Evolutionary conservation across 2,797 vertebrate genomes (phyloP).

Genomic region (Clamator glandarius): DNA sequence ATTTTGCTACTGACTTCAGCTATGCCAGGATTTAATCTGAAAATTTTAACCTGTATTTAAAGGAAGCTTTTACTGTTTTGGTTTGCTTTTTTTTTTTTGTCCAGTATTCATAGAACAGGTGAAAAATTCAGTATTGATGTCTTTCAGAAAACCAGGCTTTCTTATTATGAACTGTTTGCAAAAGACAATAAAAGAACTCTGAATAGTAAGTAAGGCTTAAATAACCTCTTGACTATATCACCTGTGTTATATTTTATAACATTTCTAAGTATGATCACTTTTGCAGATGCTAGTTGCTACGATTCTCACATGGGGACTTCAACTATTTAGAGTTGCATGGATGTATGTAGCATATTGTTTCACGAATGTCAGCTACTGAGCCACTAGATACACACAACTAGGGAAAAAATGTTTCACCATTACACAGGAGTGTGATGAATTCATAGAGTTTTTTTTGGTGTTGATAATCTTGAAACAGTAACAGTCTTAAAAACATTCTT

Average conservation of each 20-base stretch:
- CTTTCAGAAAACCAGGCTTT: neutral
- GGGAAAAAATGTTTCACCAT: neutral
- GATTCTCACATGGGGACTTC: neutral
- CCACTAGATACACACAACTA: neutral
- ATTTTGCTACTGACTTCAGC: slow-evolving; percentile 1
- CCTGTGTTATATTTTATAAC: slow-evolving; percentile 35
- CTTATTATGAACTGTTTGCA: neutral
- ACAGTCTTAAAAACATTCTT: neutral
- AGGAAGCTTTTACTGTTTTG: neutral
- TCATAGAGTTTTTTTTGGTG: neutral
- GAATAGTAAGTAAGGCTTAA: neutral
- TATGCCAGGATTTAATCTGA: neutral
- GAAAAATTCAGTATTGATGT: neutral
- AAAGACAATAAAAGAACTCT: neutral
- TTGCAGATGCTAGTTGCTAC: neutral
- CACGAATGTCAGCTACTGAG: neutral
- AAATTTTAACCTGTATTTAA: neutral
- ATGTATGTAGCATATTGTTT: neutral
- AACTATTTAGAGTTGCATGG: neutral
- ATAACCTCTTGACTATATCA: neutral
- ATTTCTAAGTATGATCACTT: slow-evolving; percentile 48
- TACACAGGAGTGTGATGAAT: neutral
- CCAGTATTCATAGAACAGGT: neutral
- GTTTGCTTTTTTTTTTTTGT: neutral
- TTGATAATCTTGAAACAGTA: neutral